Evolutionary conservation across 2,888 invertebrate genomes (phyloP).

Genomic region (Saturnia pavonia): DNA sequence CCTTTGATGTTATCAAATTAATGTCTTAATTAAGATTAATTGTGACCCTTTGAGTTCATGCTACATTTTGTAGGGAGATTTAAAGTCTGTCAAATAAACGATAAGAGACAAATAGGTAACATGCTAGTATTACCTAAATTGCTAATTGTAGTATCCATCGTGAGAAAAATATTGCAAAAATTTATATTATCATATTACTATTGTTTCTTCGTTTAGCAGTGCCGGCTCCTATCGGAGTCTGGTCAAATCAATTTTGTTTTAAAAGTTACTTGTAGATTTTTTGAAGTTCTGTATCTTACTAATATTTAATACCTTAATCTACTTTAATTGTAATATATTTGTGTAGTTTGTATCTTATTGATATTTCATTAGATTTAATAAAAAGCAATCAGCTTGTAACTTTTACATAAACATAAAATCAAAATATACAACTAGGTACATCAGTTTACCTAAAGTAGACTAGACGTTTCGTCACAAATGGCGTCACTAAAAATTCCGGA

Average conservation of each 20-base stretch:
- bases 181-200: neutral
- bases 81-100: neutral
- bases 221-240: too few relatives aligned
- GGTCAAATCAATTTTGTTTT: too few relatives aligned
- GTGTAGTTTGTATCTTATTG: too few relatives aligned
- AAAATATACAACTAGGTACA: neutral
- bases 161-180: neutral
- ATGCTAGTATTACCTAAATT: neutral
- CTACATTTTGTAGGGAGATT: neutral
- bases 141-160: neutral
- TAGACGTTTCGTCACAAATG: slow-evolving; percentile 2
- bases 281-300: too few relatives aligned
- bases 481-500: slow-evolving; percentile 5
- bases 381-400: too few relatives aligned
- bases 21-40: neutral
- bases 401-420: neutral
- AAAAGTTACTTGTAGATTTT: too few relatives aligned
- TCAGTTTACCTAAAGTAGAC: neutral
- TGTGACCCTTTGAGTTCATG: slow-evolving; percentile 6
- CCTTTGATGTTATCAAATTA: slow-evolving; percentile 7
- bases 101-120: neutral
- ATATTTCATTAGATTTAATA: too few relatives aligned
- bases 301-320: too few relatives aligned
- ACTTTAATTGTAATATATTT: too few relatives aligned
- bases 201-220: neutral